Conservation (phyloP, 53 echinoderm and acorn worm genomes). For the Holothuria scabra region DNA sequence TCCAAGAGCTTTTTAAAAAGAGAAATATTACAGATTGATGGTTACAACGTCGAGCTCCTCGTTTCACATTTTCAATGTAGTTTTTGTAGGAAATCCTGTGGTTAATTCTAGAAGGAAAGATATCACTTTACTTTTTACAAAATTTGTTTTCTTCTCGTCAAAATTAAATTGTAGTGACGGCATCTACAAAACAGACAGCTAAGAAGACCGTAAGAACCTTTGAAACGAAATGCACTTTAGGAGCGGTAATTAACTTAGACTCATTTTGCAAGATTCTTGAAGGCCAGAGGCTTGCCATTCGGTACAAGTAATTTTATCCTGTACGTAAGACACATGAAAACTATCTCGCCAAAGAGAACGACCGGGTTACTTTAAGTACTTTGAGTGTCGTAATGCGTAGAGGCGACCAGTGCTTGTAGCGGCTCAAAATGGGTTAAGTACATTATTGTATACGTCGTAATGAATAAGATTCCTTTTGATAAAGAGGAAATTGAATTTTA, state of each 20-base stretch:
- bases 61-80: no score
- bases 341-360: no score
- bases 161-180: constrained; percentile 25
- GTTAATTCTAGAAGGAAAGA: not conserved
- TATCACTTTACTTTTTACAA: constrained; percentile 19
- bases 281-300: not conserved
- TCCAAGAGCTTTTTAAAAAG: no score
- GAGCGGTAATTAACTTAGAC: constrained; percentile 6
- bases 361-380: not conserved
- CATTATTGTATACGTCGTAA: constrained; percentile 18
- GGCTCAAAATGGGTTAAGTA: constrained; percentile 27
- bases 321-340: no score
- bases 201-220: not conserved
- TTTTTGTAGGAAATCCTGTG: not conserved
- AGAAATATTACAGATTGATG: no score
- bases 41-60: no score
- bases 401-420: not conserved
- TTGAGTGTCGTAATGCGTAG: constrained; percentile 12
- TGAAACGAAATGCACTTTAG: constrained; percentile 3
- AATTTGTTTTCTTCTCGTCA: not conserved
- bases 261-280: constrained; percentile 28
- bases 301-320: constrained; percentile 16
- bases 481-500: no score
- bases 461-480: not conserved
- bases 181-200: not conserved